Base-by-base conservation (phyloP, 2,113 vertebrate genomes). In the Illadopsis cleaveri region DNA sequence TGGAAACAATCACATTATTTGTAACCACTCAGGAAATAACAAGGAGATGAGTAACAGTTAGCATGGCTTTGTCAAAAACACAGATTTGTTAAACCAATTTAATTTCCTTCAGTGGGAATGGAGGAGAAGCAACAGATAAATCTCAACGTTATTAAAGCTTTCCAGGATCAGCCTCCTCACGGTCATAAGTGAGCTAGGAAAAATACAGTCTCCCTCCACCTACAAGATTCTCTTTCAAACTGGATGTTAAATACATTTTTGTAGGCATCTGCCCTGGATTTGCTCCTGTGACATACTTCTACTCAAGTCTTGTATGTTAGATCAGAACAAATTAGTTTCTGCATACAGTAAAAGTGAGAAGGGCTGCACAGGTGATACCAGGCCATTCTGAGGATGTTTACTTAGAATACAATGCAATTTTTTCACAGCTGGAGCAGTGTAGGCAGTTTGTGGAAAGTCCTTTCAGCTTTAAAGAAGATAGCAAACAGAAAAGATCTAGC, bases 1-100 rank as follows among this genome's bases (percentile, higher is more conserved):
- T 66, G 5, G 94, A 92, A 97, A 95, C 93, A 95, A 96, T 94
- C 94, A 93, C 91, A 94, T 94, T 97, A 95, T 97, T 97, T 94
- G 96, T 81, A 94, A 94, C 93, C 27, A 14, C 94, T 97, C 95
- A 97, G 96, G 95, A 97, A 96, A 96, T 97, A 97, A 96, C 95
- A 96, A 95, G 89, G 89, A 94, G 94, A 95, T 95, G 96, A 97
- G 93, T 97, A 97, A 96, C 86, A 93, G 94, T 70, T 94, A 94
- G 86, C 76, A 81, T 13, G 44, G 94, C 80, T 95, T 93, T 96
- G 94, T 95, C 89, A 95, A 94, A 95, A 94, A 86, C 89, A 90
- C 86, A 92, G 93, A 96, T 97, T 97, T 93, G 95, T 96, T 96
- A 97, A 96, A 97, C 86, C 93, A 96, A 83, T 94, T 92, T 93